Evolutionary conservation across 2,113 vertebrate species (phyloP).

Genomic region (Megalops atlanticus): DNA sequence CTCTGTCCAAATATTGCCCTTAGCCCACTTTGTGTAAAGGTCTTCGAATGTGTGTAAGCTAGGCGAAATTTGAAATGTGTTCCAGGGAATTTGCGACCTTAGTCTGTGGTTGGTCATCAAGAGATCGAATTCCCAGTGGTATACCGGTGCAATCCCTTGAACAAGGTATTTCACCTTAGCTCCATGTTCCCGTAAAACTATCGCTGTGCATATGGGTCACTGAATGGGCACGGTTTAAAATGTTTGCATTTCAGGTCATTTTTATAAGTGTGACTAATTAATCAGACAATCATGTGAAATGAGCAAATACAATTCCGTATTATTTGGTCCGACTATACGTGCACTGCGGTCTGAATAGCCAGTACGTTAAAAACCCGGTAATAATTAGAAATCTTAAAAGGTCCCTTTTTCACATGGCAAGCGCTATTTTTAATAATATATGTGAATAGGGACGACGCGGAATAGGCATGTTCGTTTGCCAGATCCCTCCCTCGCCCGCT

Average conservation of each 20-base stretch:
- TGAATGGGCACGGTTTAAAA: neutral
- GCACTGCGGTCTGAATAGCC: neutral
- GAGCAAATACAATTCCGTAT: neutral
- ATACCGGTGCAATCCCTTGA: neutral
- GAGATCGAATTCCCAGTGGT: neutral
- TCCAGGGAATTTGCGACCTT: neutral
- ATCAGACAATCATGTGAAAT: neutral
- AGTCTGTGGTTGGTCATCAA: neutral
- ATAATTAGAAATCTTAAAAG: neutral
- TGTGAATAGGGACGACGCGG: neutral
- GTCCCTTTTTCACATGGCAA: neutral
- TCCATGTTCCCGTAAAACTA: neutral
- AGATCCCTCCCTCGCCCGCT: slow-evolving; percentile 16
- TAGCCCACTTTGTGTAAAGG: too few relatives aligned
- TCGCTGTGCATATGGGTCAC: neutral
- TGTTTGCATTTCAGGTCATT: neutral
- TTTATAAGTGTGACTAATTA: neutral
- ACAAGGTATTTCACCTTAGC: neutral
- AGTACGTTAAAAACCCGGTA: neutral
- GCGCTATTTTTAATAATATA: neutral
- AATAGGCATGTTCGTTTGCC: neutral
- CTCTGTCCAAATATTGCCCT: too few relatives aligned
- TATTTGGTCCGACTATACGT: neutral
- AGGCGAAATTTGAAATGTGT: too few relatives aligned
- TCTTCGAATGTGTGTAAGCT: too few relatives aligned